Conservation (phyloP, 2,888 invertebrate species). For the Xestia c-nigrum region DNA sequence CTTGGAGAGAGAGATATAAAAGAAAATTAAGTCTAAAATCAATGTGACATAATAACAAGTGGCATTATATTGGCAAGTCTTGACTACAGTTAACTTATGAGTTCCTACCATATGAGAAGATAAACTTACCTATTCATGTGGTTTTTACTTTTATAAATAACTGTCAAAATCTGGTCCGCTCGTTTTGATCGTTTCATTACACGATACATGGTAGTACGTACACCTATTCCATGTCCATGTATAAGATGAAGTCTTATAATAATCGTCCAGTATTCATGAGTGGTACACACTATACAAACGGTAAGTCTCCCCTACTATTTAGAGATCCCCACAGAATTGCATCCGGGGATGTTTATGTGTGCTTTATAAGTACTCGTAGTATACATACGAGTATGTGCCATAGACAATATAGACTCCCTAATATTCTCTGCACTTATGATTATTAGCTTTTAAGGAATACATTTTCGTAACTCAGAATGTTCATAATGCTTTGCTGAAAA, state of each 20-base stretch:
- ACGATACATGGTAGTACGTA: not conserved
- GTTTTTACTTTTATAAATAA: not conserved
- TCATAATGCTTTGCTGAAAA: not conserved
- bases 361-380: not conserved
- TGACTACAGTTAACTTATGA: not conserved
- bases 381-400: not conserved
- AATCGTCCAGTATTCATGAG: conserved; percentile 28
- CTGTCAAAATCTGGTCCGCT: not conserved
- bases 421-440: not conserved
- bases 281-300: conserved; percentile 9
- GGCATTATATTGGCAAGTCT: no score
- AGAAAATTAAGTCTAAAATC: not conserved
- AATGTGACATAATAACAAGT: not conserved
- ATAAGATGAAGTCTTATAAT: not conserved
- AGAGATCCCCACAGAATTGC: conserved; percentile 32
- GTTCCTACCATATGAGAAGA: not conserved
- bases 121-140: no score
- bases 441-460: not conserved
- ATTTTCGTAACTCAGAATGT: no score
- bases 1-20: not conserved
- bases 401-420: not conserved
- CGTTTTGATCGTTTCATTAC: not conserved
- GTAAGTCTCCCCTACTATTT: conserved; percentile 34
- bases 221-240: not conserved
- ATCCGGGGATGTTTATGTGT: conserved; percentile 19